Evolutionary conservation across 2,113 vertebrate species (phyloP).

Genomic region (Eulacestoma nigropectus): DNA sequence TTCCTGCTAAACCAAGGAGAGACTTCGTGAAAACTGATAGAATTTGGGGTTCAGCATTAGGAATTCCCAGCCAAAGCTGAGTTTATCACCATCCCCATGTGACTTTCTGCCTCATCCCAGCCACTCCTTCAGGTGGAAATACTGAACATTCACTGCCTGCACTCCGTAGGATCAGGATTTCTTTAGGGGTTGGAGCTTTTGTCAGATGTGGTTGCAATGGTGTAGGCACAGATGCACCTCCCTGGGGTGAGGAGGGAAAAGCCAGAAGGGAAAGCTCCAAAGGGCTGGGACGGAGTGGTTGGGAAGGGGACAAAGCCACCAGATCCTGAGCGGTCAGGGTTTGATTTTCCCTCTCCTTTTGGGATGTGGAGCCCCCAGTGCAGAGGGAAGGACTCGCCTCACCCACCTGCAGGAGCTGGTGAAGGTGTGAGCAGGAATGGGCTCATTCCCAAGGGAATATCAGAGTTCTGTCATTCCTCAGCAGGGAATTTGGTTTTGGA

Average conservation of each 20-base stretch:
- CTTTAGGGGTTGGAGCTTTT: not conserved
- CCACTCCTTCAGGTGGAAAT: not conserved
- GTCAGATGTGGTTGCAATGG: not conserved
- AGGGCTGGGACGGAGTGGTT: not conserved
- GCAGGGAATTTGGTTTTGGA: not conserved
- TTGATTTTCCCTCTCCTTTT: not conserved
- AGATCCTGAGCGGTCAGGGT: not conserved
- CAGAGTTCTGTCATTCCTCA: not conserved
- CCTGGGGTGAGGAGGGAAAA: not conserved
- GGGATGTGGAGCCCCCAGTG: not conserved
- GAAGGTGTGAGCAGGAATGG: not conserved
- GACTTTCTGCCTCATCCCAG: not conserved
- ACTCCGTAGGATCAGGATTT: not conserved
- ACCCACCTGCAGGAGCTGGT: not conserved
- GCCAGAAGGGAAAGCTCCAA: not conserved
- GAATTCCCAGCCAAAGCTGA: not conserved
- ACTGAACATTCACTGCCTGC: not conserved
- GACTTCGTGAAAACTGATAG: not conserved
- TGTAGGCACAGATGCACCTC: fast-evolving
- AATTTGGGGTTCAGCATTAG: not conserved
- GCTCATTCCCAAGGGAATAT: not conserved
- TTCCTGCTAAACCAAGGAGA: not conserved
- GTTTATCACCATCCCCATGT: not conserved
- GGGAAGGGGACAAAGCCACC: not conserved
- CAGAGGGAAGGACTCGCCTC: not conserved